Base-by-base conservation (phyloP, 2,113 vertebrate genomes). In the Datnioides undecimradiatus region DNA sequence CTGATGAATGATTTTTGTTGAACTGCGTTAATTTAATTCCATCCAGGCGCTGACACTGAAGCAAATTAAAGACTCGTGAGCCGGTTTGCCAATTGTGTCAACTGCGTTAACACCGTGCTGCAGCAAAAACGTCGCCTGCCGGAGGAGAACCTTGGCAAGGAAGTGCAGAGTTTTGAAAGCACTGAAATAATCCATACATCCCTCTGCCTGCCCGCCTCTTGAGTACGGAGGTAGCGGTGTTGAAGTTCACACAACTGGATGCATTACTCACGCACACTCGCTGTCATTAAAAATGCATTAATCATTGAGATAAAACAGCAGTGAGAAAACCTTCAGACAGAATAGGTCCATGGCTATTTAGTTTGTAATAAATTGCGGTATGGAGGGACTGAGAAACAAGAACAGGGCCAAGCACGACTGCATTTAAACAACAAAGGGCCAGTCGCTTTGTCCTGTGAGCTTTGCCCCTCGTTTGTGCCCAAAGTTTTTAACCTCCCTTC, bases 271-370 rank as follows among this genome's bases (percentile, higher is more conserved):
- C 58, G 51, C 41, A 34, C 49, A 21, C n/a, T 14, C 49, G 17
- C n/a, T 14, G 19, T 48, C 76, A 83, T 69, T 85, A 79, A 79
- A 85, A 82, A 69, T 64, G 43, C 67, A 80, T 76, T 46, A 23
- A 79, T 73, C 57, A 63, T 76, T 67, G 54, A 59, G 64, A 65
- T 78, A 55, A 79, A 79, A 86, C 62, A 19, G 73, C 64, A 43
- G 3, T 12, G 29, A 69, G 51, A 73, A 57, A 67, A n/a, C 45
- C 45, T 29, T 68, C 55, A 46, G 40, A 31, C 13, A 0, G 31
- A 72, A 49, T 0, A 21, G 27, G 25, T 54, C 38, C 29, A 7
- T 29, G 54, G n/a, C n/a, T 62, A 10, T 33, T 73, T 48, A 65
- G 57, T 33, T 65, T 33, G 33, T 19, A 31, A 70, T 63, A 55